Base-by-base conservation (phyloP, 2,888 invertebrate species). In the Ischnus inquisitorius region DNA sequence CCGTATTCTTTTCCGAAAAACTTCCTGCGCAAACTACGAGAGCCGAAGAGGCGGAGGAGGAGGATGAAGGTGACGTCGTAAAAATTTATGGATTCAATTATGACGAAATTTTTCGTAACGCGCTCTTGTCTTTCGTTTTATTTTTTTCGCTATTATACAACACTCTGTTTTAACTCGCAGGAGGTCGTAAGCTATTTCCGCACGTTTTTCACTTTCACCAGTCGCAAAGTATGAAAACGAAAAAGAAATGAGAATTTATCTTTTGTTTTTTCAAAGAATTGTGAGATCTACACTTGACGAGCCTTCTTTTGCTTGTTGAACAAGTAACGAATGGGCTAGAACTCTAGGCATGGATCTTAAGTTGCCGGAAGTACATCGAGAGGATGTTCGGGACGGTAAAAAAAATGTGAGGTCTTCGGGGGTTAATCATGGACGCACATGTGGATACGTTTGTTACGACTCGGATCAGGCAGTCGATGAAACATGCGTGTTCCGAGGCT, bases 41-140 rank as follows among this genome's bases (percentile, higher is more conserved):
- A 6, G 8, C 4, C 34, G 34, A 34, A 34, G n/a, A n/a, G 1
- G 34, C 0, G 6, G 34, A 34, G 34, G 34, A 12, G 39, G 48
- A 62, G 54, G 69, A 78, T 43, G 69, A 79, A 79, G 67, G 81
- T 81, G 84, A 78, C 78, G 43, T 72, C 79, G 71, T 77, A 57
- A 78, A 81, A 84, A 81, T 84, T 78, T 84, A 80, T 78, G 74
- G 64, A 74, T 84, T 81, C 74, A 81, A 81, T 84, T 80, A 81
- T 65, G 51, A 74, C 74, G 46, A 74, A 54, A 74, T 77, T 65
- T 68, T 65, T 28, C 41, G 34, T 69, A 28, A 34, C 60, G 60
- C 62, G n/a, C 25, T 46, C 28, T 64, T 72, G 39, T 57, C 60
- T 28, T 43, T 65, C 6, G 34, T 60, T 19, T 19, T 14, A 19